Conservation (phyloP, 1,140 invertebrate genomes). For the Matsumurasca onukii region DNA sequence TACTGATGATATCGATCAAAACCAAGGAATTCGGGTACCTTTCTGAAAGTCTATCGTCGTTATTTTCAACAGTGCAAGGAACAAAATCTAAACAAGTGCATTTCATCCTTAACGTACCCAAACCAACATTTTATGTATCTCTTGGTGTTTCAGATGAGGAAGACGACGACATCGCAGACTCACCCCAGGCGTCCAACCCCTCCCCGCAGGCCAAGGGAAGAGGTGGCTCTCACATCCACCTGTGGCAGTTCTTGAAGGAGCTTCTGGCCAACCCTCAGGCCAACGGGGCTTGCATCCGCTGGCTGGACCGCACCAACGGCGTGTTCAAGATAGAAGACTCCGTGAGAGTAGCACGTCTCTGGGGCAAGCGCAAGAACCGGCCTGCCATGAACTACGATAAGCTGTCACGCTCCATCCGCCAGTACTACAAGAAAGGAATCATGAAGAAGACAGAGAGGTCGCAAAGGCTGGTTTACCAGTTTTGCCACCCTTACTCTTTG, state of each 20-base stretch:
- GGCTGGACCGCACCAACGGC: conserved; percentile 91
- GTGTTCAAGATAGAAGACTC: conserved; percentile 99
- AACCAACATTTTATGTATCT: too few relatives aligned
- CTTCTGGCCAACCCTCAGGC: conserved; percentile 81
- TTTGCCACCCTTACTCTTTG: conserved; percentile 94
- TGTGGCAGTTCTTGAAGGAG: conserved; percentile 99
- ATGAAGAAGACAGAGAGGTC: conserved; percentile 99
- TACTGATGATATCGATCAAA: too few relatives aligned
- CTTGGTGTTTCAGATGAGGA: conserved; percentile 65
- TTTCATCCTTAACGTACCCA: too few relatives aligned
- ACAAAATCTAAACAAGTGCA: too few relatives aligned
- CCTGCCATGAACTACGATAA: conserved; percentile 99
- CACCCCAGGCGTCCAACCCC: conserved; percentile 28
- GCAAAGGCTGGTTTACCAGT: conserved; percentile 98
- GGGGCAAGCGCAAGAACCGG: conserved; percentile 96
- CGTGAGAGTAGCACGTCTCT: conserved; percentile 89
- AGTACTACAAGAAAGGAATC: conserved; percentile 99
- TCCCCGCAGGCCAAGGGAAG: conserved; percentile 34
- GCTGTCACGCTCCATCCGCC: conserved; percentile 93
- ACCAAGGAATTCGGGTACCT: too few relatives aligned
- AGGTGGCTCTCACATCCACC: conserved; percentile 86
- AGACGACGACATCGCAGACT: conserved; percentile 49
- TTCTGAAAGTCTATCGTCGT: too few relatives aligned
- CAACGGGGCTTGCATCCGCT: conserved; percentile 92
- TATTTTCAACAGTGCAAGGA: too few relatives aligned